A percentile compares a stretch with the other conserved stretches of the same genome.
phyloP scores from a whole-genome alignment of 1,140 invertebrate genomes.

The Wiebesia pumilae region DNA sequence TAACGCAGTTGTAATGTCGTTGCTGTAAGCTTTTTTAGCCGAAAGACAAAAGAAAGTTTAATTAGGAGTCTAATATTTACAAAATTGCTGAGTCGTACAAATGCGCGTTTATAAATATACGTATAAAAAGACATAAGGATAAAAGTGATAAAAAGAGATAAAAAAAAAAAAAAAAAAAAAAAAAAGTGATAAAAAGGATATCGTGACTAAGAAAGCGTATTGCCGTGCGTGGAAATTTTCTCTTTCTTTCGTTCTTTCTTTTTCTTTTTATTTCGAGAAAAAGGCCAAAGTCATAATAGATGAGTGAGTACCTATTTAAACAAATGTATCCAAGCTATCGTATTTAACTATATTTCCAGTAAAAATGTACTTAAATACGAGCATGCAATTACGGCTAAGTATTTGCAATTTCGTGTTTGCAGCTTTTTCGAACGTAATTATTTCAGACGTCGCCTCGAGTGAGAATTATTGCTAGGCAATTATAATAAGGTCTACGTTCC shows the following conservation, averaged over 20 bases:
- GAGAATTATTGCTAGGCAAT: slow-evolving; percentile 24
- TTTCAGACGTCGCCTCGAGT: slow-evolving; percentile 32
- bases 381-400: background rate
- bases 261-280: background rate
- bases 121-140: background rate
- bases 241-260: background rate
- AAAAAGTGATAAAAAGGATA: slow-evolving; percentile 12
- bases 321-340: background rate
- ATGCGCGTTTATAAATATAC: slow-evolving; percentile 43
- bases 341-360: background rate
- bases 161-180: background rate
- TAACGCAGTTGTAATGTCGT: background rate
- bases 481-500: slow-evolving; percentile 11
- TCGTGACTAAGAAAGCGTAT: slow-evolving; percentile 53
- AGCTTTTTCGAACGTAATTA: slow-evolving; percentile 12
- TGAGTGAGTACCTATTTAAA: background rate
- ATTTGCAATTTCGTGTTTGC: slow-evolving; percentile 11
- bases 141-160: background rate
- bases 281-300: slow-evolving; percentile 9
- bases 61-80: slow-evolving; percentile 44
- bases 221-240: slow-evolving; percentile 33
- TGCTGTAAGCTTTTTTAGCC: background rate
- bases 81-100: slow-evolving; percentile 23
- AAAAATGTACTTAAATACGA: slow-evolving; percentile 11
- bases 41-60: slow-evolving; percentile 14